phyloP scores from a whole-genome alignment of 1,140 invertebrate species.

The Periplaneta americana region DNA sequence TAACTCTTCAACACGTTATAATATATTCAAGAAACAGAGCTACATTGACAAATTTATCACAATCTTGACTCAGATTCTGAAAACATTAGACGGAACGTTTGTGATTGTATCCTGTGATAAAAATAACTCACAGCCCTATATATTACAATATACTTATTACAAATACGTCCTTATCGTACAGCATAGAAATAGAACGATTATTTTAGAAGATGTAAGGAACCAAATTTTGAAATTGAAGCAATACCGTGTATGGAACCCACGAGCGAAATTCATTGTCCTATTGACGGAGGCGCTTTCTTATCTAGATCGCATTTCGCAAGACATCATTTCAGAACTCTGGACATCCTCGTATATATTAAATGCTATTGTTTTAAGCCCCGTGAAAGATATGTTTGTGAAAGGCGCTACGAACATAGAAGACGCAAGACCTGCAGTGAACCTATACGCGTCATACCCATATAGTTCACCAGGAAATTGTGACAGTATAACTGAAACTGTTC shows the following conservation, averaged over 20 bases:
- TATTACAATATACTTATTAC: not conserved
- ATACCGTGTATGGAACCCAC: not conserved
- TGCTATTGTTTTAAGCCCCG: not conserved
- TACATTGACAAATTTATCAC: too few species aligned
- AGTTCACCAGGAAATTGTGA: not conserved
- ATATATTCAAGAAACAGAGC: too few species aligned
- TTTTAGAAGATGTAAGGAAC: not conserved
- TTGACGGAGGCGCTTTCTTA: not conserved
- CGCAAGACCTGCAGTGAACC: not conserved
- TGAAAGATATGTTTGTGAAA: too few species aligned
- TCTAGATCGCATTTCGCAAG: not conserved
- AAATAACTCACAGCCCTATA: too few species aligned
- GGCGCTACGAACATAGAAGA: not conserved
- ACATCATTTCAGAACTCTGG: not conserved
- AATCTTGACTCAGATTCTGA: too few species aligned
- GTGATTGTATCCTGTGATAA: too few species aligned
- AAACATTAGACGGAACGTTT: too few species aligned
- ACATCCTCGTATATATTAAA: not conserved
- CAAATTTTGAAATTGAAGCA: not conserved
- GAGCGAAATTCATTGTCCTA: not conserved
- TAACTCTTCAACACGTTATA: too few species aligned
- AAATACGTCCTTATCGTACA: not conserved
- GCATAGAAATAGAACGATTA: not conserved
- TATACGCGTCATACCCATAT: not conserved
- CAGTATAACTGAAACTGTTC: not conserved